phyloP scores from a whole-genome alignment of 2,113 vertebrate genomes.

The Burhinus oedicnemus region DNA sequence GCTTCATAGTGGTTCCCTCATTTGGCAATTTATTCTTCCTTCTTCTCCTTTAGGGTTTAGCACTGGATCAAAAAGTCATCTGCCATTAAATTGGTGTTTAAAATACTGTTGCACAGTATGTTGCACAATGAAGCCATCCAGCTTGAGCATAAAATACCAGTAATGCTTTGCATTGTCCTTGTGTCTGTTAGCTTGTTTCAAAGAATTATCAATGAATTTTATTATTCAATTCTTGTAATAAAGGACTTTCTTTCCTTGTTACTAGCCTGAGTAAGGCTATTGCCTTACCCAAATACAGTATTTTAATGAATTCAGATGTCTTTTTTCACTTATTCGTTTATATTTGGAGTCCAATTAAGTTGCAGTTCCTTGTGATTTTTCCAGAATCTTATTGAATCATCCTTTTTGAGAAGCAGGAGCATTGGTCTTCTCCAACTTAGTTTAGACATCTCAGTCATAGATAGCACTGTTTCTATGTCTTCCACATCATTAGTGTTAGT shows the following conservation, averaged over 20 bases:
- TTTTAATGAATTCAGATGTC: not conserved
- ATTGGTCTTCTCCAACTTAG: not conserved
- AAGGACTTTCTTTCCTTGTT: not conserved
- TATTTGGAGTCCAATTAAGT: not conserved
- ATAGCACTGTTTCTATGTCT: not conserved
- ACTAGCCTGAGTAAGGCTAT: not conserved
- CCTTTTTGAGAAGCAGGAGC: not conserved
- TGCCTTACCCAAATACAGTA: not conserved
- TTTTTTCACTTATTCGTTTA: not conserved
- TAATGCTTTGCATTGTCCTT: not conserved
- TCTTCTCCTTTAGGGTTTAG: not conserved
- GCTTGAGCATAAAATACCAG: not conserved
- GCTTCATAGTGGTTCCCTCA: not conserved
- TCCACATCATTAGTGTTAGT: not conserved
- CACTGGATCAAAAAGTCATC: not conserved
- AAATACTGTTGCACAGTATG: not conserved
- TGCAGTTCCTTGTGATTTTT: not conserved
- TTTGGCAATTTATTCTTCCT: not conserved
- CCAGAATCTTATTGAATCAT: not conserved
- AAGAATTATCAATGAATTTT: not conserved
- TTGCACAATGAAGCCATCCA: not conserved
- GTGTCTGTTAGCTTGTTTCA: not conserved
- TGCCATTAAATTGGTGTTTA: not conserved
- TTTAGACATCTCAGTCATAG: not conserved
- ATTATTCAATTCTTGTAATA: not conserved